phyloP scores from a whole-genome alignment of 2,888 invertebrate species.

The Plagiodera versicolora region DNA sequence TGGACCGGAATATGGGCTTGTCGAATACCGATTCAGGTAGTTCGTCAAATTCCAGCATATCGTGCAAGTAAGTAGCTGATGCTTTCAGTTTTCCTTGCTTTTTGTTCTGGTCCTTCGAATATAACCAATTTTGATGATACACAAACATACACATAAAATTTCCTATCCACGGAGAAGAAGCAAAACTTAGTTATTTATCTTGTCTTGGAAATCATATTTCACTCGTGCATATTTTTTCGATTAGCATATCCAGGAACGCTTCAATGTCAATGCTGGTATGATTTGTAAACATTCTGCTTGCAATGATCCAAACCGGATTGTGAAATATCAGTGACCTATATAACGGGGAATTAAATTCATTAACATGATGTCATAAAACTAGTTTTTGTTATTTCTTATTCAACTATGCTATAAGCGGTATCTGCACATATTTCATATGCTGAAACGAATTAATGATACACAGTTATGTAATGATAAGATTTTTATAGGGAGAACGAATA shows the following conservation, averaged over 20 bases:
- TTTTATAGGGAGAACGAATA: too few relatives aligned
- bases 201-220: background rate
- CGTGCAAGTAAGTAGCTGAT: constrained; percentile 56
- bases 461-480: too few relatives aligned
- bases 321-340: constrained; percentile 5
- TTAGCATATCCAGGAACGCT: constrained; percentile 1
- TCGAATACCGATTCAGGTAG: constrained; percentile 64
- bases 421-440: too few relatives aligned
- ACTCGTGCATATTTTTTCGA: background rate
- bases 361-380: background rate
- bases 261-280: constrained; percentile 11
- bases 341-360: background rate
- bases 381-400: background rate
- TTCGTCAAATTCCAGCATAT: constrained; percentile 72
- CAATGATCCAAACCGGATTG: background rate
- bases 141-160: too few relatives aligned
- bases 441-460: too few relatives aligned
- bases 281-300: constrained; percentile 13
- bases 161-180: background rate
- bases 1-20: constrained; percentile 56
- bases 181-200: background rate
- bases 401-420: background rate
- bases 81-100: constrained; percentile 14
- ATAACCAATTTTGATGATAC: too few relatives aligned
- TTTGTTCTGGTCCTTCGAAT: constrained; percentile 4